A percentile compares a stretch with the other conserved stretches of the same genome.
These are phyloP conservation scores for Pyrrhia umbra DNA, from an alignment of 2,888 invertebrate species.

Conservation along the genomic window DNA sequence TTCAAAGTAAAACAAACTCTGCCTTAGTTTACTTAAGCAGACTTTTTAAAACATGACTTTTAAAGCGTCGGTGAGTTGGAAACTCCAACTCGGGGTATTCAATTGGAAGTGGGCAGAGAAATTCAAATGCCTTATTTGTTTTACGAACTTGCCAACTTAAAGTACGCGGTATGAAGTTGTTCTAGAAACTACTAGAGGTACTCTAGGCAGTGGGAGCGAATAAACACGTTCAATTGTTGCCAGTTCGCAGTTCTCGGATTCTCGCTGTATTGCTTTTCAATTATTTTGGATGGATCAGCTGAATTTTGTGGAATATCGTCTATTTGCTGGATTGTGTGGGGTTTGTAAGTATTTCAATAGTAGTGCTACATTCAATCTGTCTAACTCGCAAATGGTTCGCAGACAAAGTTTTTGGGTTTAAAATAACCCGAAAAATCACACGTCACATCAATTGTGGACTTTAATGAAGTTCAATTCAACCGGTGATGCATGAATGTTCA, in stretches of 20 bases:
- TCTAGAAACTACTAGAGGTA: slow-evolving; percentile 49
- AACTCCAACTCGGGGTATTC: slow-evolving; percentile 61
- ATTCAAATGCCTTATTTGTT: slow-evolving; percentile 69
- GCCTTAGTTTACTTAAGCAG: slow-evolving; percentile 37
- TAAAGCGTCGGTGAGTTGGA: slow-evolving; percentile 55
- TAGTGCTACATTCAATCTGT: neutral
- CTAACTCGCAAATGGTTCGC: slow-evolving; percentile 16
- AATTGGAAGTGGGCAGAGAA: slow-evolving; percentile 65
- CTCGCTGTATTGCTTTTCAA: slow-evolving; percentile 53
- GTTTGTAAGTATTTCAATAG: slow-evolving; percentile 29
- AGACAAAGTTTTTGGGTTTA: neutral
- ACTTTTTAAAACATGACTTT: slow-evolving; percentile 67
- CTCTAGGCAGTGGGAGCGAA: slow-evolving; percentile 46
- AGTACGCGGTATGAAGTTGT: slow-evolving; percentile 63
- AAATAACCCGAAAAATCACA: too few relatives aligned
- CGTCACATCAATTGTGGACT: too few relatives aligned
- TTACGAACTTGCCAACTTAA: slow-evolving; percentile 61
- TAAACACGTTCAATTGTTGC: slow-evolving; percentile 56
- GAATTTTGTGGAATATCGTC: slow-evolving; percentile 19
- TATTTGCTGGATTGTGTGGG: slow-evolving; percentile 12
- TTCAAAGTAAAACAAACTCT: slow-evolving; percentile 42
- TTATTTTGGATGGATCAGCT: slow-evolving; percentile 45
- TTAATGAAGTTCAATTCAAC: too few relatives aligned
- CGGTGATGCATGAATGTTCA: too few relatives aligned
- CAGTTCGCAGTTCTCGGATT: slow-evolving; percentile 43